phyloP scores from a whole-genome alignment of 1,140 invertebrate species.

The Aphis gossypii region DNA sequence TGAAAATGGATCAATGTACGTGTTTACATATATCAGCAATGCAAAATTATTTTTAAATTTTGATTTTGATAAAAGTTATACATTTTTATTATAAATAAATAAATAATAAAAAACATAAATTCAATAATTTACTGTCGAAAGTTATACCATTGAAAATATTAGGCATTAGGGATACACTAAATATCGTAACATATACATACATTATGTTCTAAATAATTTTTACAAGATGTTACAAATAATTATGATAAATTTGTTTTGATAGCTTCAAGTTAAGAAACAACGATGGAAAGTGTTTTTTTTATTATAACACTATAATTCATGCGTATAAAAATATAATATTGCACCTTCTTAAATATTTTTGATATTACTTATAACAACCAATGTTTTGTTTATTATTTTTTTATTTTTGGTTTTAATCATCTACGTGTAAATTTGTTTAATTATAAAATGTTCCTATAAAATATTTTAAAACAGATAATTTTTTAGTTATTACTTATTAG shows the following conservation, averaged over 20 bases:
- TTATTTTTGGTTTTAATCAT: background rate
- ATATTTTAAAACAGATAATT: background rate
- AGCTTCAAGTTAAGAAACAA: too few relatives aligned
- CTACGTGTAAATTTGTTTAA: background rate
- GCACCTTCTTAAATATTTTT: background rate
- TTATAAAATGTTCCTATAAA: background rate
- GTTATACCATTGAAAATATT: background rate
- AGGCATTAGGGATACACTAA: too few relatives aligned
- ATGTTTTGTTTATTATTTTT: background rate
- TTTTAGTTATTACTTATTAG: too few relatives aligned
- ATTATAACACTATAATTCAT: background rate
- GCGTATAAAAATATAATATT: too few relatives aligned
- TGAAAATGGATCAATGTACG: background rate
- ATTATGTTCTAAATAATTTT: background rate
- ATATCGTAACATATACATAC: too few relatives aligned
- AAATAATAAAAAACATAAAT: background rate
- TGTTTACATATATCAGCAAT: background rate
- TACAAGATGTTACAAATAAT: background rate
- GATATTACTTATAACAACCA: background rate
- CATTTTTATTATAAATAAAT: background rate
- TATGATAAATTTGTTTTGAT: background rate
- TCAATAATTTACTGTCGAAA: background rate
- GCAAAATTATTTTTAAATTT: background rate
- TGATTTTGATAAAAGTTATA: background rate
- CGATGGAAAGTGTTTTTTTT: background rate